These are phyloP conservation scores for Conchocele bisecta DNA, from an alignment of 2,888 invertebrate genomes.

Conservation along the genomic window DNA sequence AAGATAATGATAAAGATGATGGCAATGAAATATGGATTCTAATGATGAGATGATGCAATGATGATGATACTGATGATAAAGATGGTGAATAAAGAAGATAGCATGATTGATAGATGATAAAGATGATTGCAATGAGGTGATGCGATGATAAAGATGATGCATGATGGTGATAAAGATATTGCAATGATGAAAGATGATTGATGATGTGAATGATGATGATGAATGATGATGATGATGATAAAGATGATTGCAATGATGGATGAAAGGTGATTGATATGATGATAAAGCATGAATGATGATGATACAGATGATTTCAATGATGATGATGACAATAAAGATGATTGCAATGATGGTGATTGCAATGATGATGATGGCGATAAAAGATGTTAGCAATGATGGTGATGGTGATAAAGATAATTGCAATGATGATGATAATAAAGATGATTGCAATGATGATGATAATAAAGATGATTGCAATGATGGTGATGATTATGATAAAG, in stretches of 20 bases:
- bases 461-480: not conserved
- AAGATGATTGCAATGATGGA: not conserved
- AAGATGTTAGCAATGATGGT: not conserved
- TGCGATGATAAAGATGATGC: too few species aligned
- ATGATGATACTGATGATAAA: not conserved
- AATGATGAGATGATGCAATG: too few species aligned
- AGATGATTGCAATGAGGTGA: not conserved
- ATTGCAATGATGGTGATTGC: not conserved
- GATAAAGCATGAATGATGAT: not conserved
- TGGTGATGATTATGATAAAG: not conserved
- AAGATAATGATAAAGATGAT: too few species aligned
- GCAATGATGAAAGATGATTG: too few species aligned
- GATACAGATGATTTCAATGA: not conserved
- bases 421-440: not conserved
- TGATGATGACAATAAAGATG: not conserved
- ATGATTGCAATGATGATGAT: not conserved
- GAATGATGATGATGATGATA: not conserved
- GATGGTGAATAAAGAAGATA: not conserved
- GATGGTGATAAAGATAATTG: not conserved
- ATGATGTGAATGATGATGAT: not conserved
- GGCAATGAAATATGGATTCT: too few species aligned
- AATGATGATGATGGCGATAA: not conserved
- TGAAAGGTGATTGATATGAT: not conserved
- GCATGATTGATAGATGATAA: not conserved
- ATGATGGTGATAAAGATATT: too few species aligned